Evolutionary conservation across 92 coral and sea anemone species (phyloP), one percentile per base, ranked within the genome.

Genomic region (Anthopleura xanthogrammica): DNA sequence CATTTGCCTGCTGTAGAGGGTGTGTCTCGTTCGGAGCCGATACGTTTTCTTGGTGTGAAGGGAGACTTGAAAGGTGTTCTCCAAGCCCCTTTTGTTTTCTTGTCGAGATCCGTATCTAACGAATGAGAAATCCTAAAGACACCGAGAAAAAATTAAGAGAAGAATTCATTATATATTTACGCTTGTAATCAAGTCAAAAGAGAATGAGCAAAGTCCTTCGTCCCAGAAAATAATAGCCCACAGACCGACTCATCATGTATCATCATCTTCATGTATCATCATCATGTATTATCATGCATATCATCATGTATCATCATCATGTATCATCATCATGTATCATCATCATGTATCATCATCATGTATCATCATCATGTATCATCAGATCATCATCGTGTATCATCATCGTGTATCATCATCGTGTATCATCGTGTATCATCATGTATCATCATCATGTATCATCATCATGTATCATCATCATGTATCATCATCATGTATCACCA

Each of bases 1-100:
- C 94, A 88, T 48, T 93, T 93, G 93, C 93, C 93, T 12, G 98
- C 85, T 70, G 95, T 93, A 6, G 97, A 93, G 54, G 98, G 98
- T 5, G 98, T 91, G 73, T 89, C 95, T 41, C 87, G 86, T 60
- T 94, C 92, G 17, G 93, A 91, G 40, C 95, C 90, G 54, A 97
- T 78, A 85, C 91, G 77, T 22, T 94, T 80, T 58, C 91, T 86
- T 7, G 94, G 89, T 2, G 91, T 86, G 71, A 87, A 89, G 9
- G 94, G 92, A 10, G 93, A 90, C 88, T 83, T 90, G 74, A 87
- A 94, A 1, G 98, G 97, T 1, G 98, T 95, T 66, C 66, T 86
- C 64, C 81, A 77, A 20, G 74, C 50, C 9, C 50, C 87, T 68
- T 93, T 90, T 55, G 98, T 87, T 57, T 92, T 87, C 71, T 86